These are phyloP conservation scores for Alcedo quadribrachys DNA, from an alignment of 2,797 vertebrate species.

Conservation along the genomic window DNA sequence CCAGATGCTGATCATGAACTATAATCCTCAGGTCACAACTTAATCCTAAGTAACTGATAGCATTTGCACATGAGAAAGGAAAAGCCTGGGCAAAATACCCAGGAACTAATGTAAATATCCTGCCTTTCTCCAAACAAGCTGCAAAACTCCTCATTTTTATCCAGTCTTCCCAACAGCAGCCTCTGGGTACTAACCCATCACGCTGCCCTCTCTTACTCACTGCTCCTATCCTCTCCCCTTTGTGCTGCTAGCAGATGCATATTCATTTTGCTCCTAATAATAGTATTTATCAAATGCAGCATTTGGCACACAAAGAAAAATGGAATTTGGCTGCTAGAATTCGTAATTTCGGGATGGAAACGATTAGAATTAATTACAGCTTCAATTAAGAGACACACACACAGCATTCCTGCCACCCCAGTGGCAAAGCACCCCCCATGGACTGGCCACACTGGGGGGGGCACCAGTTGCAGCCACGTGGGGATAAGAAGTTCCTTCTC, in stretches of 20 bases:
- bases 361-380: not conserved
- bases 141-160: not conserved
- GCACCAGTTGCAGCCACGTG: not conserved
- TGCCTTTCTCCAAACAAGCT: not conserved
- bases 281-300: not conserved
- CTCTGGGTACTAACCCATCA: not conserved
- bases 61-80: not conserved
- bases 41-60: not conserved
- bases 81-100: not conserved
- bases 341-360: not conserved
- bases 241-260: not conserved
- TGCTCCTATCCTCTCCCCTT: not conserved
- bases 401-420: not conserved
- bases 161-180: rapidly evolving
- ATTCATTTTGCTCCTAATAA: not conserved
- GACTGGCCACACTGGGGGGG: not conserved
- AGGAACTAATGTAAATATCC: not conserved
- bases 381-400: not conserved
- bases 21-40: not conserved
- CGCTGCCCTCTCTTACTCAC: not conserved
- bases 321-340: not conserved
- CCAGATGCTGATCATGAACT: not conserved
- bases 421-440: not conserved
- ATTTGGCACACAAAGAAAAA: not conserved
- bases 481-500: not conserved